Conservation (phyloP, 1,140 invertebrate species). For the Eubasilissa regina region DNA sequence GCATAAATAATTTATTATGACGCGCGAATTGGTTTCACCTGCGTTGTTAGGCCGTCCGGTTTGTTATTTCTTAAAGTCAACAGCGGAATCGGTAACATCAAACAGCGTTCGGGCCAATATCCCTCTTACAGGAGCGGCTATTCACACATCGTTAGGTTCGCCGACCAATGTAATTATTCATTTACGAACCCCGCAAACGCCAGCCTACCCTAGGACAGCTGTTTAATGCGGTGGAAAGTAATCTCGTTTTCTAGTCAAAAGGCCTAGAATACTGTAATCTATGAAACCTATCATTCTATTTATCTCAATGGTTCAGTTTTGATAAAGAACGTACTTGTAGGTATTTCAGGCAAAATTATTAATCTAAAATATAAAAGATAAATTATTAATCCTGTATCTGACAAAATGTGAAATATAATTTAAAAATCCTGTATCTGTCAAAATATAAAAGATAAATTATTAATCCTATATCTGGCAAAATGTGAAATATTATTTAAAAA, state of each 20-base stretch:
- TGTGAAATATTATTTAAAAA: no score
- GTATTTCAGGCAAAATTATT: no score
- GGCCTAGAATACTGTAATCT: neutral
- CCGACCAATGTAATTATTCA: constrained; percentile 26
- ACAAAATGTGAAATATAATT: no score
- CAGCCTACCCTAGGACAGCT: neutral
- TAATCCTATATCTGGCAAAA: no score
- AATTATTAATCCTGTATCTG: no score
- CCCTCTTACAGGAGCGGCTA: constrained; percentile 4
- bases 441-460: no score
- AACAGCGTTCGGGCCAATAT: constrained; percentile 16
- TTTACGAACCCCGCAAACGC: constrained; percentile 8
- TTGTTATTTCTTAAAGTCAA: constrained; percentile 15
- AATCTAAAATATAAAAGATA: no score
- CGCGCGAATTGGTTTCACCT: neutral
- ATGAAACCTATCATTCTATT: no score
- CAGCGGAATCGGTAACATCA: constrained; percentile 5
- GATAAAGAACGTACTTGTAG: no score
- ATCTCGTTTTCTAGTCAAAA: constrained; percentile 5
- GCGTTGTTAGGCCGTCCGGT: neutral
- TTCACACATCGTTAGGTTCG: constrained; percentile 34
- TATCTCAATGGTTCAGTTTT: no score
- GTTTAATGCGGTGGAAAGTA: neutral
- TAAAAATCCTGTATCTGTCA: no score
- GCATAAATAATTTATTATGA: no score